Evolutionary conservation across 2,113 vertebrate species (phyloP).

Genomic region (Urocynchramus pylzowi): DNA sequence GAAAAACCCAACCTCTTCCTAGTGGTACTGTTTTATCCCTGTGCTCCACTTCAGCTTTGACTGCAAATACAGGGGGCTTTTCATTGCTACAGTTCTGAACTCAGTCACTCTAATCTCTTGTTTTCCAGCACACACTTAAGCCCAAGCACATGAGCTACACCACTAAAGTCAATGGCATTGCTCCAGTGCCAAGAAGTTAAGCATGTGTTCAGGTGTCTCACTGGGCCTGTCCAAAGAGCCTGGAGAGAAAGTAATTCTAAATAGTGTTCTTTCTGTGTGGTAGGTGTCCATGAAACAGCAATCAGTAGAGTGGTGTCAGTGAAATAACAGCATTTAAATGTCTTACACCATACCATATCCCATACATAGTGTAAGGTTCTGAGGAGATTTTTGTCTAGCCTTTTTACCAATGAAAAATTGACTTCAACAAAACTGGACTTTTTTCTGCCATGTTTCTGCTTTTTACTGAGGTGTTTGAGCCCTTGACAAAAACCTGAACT

Average conservation of each 20-base stretch:
- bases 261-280: neutral
- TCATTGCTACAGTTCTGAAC: neutral
- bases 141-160: neutral
- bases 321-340: neutral
- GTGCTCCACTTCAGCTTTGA: neutral
- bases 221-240: neutral
- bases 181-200: neutral
- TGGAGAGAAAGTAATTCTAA: neutral
- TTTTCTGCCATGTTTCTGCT: neutral
- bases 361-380: neutral
- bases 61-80: neutral
- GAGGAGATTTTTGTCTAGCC: neutral
- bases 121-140: constrained; percentile 20
- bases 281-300: neutral
- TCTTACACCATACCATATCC: neutral
- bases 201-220: neutral
- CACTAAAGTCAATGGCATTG: neutral
- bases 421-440: neutral
- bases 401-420: neutral
- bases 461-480: neutral
- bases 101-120: neutral
- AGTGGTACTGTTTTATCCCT: neutral
- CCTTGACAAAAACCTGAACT: neutral
- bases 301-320: neutral
- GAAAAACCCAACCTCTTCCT: neutral